Conservation (phyloP, 1,140 invertebrate species). For the Drosophila murphyi region DNA sequence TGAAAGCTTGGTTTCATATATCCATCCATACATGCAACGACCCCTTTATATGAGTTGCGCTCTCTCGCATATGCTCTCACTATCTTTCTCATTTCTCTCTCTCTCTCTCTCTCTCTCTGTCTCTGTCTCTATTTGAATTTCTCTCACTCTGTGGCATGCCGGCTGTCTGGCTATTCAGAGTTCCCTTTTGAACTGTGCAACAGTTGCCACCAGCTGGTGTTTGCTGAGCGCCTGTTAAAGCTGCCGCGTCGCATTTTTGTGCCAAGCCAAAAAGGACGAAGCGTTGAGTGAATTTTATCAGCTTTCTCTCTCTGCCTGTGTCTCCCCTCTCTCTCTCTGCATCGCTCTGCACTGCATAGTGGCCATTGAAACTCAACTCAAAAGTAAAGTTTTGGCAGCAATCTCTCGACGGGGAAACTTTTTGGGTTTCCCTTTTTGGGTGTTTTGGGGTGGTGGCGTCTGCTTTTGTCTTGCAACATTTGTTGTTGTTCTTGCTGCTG, state of each 20-base stretch:
- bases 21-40: constrained; percentile 68
- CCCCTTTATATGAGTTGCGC: constrained; percentile 47
- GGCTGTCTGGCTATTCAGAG: constrained; percentile 63
- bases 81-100: constrained; percentile 6
- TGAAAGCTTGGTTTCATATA: constrained; percentile 60
- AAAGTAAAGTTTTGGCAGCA: constrained; percentile 64
- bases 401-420: constrained; percentile 5
- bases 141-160: constrained; percentile 1
- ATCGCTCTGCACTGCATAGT: constrained; percentile 20
- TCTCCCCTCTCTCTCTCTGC: neutral
- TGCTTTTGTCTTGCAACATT: constrained; percentile 61
- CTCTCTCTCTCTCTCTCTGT: constrained; percentile 9
- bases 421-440: constrained; percentile 13
- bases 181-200: constrained; percentile 72
- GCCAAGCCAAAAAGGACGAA: constrained; percentile 77
- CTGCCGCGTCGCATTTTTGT: constrained; percentile 80
- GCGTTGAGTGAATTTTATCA: constrained; percentile 63
- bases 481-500: constrained; percentile 32
- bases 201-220: constrained; percentile 57
- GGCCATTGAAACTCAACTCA: constrained; percentile 69
- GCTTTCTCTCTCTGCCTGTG: constrained; percentile 4
- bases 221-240: constrained; percentile 64
- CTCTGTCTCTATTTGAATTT: constrained; percentile 11
- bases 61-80: constrained; percentile 26
- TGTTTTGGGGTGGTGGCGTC: constrained; percentile 28